Evolutionary conservation across 2,797 vertebrate species (phyloP).

Genomic region (Betta splendens): DNA sequence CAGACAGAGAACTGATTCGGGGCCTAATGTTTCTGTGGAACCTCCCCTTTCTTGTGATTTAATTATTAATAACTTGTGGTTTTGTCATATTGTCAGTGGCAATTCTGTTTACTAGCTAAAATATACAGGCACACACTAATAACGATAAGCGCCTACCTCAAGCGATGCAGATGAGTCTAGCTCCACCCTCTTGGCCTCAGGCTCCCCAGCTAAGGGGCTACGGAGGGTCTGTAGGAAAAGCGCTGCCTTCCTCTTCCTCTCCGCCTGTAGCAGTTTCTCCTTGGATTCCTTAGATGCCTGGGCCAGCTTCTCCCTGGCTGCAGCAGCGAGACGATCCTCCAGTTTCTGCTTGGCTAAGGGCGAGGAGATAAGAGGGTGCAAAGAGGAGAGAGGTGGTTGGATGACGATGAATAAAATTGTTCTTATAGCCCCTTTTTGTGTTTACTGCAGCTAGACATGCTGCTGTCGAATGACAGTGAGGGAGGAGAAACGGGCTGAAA

Average conservation of each 20-base stretch:
- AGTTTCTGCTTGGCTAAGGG: constrained; percentile 94
- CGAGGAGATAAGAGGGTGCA: constrained; percentile 28
- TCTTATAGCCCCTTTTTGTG: constrained; percentile 3
- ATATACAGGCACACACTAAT: no score
- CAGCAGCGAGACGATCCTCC: constrained; percentile 94
- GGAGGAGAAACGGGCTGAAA: constrained; percentile 2
- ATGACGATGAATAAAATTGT: constrained; percentile 7
- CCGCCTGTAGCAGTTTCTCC: constrained; percentile 97
- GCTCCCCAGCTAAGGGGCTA: constrained; percentile 81
- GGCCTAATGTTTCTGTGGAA: no score
- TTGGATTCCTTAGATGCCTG: constrained; percentile 98
- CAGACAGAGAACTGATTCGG: no score
- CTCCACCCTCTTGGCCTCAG: constrained; percentile 84
- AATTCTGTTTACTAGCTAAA: no score
- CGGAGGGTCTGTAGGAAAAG: constrained; percentile 94
- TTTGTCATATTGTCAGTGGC: not conserved
- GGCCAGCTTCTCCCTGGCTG: constrained; percentile 95
- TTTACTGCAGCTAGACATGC: not conserved
- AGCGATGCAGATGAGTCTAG: constrained; percentile 76
- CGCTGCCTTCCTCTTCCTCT: constrained; percentile 95
- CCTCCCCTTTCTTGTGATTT: no score
- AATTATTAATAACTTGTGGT: not conserved
- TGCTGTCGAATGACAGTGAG: not conserved
- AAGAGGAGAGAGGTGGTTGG: constrained; percentile 23
- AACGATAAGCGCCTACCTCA: constrained; percentile 78